These are phyloP conservation scores for Dunckerocampus dactyliophorus DNA, from an alignment of 2,113 vertebrate genomes.

Conservation along the genomic window DNA sequence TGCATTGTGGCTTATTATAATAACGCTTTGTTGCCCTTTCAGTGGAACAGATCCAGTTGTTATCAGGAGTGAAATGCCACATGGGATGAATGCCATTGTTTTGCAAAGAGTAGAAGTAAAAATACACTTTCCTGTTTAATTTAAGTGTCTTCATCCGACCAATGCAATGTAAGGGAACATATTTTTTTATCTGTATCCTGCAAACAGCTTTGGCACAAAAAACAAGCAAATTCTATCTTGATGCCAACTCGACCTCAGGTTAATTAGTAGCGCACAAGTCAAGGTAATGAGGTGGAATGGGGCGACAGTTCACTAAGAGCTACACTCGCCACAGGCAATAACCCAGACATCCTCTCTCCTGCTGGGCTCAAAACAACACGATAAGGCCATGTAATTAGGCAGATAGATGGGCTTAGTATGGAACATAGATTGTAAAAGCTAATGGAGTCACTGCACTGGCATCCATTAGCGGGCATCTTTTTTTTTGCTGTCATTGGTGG, in stretches of 20 bases:
- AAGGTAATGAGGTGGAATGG: conserved; percentile 55
- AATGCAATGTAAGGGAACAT: background rate
- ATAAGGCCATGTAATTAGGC: conserved; percentile 45
- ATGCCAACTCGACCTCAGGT: conserved; percentile 11
- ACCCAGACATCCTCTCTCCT: conserved; percentile 48
- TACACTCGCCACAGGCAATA: conserved; percentile 39
- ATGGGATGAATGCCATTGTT: background rate
- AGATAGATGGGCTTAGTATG: conserved; percentile 35
- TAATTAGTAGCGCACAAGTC: conserved; percentile 19
- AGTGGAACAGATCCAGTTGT: conserved; percentile 14
- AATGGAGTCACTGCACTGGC: conserved; percentile 30
- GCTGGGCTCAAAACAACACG: conserved; percentile 25
- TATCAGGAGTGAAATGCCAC: conserved; percentile 16
- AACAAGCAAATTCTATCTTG: conserved; percentile 2
- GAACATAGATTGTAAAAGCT: conserved; percentile 36
- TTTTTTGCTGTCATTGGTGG: conserved; percentile 2
- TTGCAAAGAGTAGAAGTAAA: conserved; percentile 1
- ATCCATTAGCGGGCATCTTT: conserved; percentile 29
- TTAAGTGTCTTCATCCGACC: background rate
- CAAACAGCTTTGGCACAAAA: background rate
- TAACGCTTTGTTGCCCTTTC: conserved; percentile 17
- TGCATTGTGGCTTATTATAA: background rate
- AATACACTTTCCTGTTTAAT: background rate
- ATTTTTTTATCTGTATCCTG: background rate
- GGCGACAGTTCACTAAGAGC: conserved; percentile 43